Evolutionary conservation across 2,797 vertebrate species (phyloP).

Genomic region (Enteromius paludinosus): DNA sequence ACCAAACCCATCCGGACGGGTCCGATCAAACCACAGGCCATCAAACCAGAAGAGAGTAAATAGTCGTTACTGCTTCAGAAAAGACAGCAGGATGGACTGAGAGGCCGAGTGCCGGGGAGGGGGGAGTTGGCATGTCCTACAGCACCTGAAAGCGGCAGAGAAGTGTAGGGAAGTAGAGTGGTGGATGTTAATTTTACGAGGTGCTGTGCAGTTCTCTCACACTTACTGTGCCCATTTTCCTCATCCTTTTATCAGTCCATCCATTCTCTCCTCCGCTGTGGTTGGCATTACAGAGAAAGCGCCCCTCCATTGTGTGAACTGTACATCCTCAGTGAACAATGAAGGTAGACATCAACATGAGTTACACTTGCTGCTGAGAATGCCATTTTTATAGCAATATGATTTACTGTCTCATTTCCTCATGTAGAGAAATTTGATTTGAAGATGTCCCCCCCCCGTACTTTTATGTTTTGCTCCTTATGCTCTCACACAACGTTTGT

Average conservation of each 20-base stretch:
- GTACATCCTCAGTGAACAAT: conserved; percentile 48
- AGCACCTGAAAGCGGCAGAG: conserved; percentile 43
- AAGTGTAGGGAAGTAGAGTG: conserved; percentile 52
- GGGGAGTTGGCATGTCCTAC: not conserved
- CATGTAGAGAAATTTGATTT: conserved; percentile 68
- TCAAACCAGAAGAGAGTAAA: conserved; percentile 98
- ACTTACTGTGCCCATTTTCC: conserved; percentile 44
- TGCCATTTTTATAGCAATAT: conserved; percentile 46
- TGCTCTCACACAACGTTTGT: conserved; percentile 22
- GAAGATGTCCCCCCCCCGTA: conserved; percentile 61
- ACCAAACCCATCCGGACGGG: conserved; percentile 96
- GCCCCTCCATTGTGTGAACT: conserved; percentile 49
- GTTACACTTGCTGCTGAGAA: conserved; percentile 53
- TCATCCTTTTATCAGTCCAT: conserved; percentile 60
- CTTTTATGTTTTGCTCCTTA: conserved; percentile 72
- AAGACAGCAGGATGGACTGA: conserved; percentile 35
- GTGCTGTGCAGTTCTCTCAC: conserved; percentile 59
- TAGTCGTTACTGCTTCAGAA: conserved; percentile 62
- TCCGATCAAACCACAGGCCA: conserved; percentile 98
- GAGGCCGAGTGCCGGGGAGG: not conserved
- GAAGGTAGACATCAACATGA: conserved; percentile 40
- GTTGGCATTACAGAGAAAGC: conserved; percentile 46
- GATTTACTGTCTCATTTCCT: conserved; percentile 1
- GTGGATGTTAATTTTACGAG: conserved; percentile 37
- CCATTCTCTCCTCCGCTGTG: conserved; percentile 60